Conservation (phyloP, 1,140 invertebrate genomes). For the Carcinoscorpius rotundicauda region DNA sequence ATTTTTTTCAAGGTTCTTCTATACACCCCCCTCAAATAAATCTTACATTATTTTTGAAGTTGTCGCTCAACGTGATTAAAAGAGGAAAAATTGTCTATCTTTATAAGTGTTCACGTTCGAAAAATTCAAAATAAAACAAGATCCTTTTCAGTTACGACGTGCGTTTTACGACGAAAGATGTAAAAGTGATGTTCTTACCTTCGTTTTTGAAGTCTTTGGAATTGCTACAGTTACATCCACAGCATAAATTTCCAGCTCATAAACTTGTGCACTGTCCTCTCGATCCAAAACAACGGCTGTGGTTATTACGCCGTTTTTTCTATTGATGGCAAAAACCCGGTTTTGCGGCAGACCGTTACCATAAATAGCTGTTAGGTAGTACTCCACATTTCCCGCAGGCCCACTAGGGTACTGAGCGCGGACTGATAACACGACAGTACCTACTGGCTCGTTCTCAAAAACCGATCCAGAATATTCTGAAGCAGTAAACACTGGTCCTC, state of each 20-base stretch:
- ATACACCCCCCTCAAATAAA: background rate
- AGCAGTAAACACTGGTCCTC: conserved; percentile 31
- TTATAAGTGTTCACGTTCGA: background rate
- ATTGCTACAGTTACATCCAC: conserved; percentile 46
- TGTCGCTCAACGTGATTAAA: background rate
- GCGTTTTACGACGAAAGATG: background rate
- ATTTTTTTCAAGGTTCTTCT: no score
- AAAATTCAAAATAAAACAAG: background rate
- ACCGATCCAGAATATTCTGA: conserved; percentile 46
- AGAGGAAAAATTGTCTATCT: background rate
- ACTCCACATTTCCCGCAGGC: conserved; percentile 66
- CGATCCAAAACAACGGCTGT: conserved; percentile 70
- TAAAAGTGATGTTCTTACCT: conserved; percentile 46
- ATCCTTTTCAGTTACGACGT: background rate
- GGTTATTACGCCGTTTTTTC: conserved; percentile 70
- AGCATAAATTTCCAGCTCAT: conserved; percentile 69
- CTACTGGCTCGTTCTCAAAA: conserved; percentile 72
- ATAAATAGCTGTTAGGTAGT: conserved; percentile 79
- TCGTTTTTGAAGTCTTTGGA: conserved; percentile 46
- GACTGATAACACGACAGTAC: conserved; percentile 80
- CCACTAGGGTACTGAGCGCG: conserved; percentile 64
- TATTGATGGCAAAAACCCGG: conserved; percentile 71
- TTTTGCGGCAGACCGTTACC: conserved; percentile 54
- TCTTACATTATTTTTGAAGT: background rate
- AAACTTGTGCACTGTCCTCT: conserved; percentile 58